These are phyloP conservation scores for Pseudochirops cupreus DNA, from an alignment of 2,797 vertebrate species.

Conservation along the genomic window DNA sequence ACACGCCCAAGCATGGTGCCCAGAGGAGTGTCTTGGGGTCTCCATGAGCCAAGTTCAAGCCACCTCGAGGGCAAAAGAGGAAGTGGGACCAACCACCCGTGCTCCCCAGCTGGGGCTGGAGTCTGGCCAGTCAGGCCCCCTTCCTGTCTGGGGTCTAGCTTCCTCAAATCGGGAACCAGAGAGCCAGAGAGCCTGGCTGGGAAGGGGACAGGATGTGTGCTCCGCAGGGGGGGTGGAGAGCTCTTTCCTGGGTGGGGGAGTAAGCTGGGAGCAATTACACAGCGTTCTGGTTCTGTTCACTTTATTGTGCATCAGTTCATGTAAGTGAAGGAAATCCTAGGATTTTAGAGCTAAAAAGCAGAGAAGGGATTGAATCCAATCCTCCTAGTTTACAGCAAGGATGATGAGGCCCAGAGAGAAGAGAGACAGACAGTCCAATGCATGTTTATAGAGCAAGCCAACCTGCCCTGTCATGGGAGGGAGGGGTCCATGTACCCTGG, in stretches of 20 bases:
- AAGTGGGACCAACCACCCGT: fast-evolving
- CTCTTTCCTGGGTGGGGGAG: not conserved
- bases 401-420: not conserved
- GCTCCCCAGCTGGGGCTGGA: fast-evolving
- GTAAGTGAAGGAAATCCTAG: not conserved
- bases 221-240: fast-evolving
- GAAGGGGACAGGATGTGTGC: not conserved
- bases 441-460: not conserved
- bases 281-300: no score
- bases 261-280: no score
- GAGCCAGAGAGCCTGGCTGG: not conserved
- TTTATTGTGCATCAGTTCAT: no score
- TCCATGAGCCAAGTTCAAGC: not conserved
- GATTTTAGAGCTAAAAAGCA: not conserved
- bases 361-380: not conserved
- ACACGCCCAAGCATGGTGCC: fast-evolving
- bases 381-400: not conserved
- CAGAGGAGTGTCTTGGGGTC: not conserved
- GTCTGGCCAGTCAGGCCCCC: not conserved
- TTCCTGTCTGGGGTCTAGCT: not conserved
- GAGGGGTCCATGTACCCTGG: not conserved
- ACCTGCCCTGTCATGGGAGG: not conserved
- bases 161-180: not conserved
- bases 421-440: not conserved
- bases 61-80: fast-evolving